A percentile compares a stretch with the other conserved stretches of the same genome.
Conservation (phyloP, 2,888 invertebrate species). For the Ophion ventricosus region DNA sequence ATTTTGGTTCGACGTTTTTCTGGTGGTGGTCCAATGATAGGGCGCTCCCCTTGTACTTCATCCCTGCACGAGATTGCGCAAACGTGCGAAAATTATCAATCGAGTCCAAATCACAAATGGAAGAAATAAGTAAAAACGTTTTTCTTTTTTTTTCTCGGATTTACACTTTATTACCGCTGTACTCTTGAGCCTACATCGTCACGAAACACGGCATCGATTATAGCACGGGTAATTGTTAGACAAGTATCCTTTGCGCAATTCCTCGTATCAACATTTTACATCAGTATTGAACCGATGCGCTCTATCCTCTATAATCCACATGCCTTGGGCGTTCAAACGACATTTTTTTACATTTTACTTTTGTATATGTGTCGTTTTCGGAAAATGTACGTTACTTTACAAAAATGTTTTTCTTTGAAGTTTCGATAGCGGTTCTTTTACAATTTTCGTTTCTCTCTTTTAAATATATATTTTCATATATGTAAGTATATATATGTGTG, state of each 20-base stretch:
- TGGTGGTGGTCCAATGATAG: too few relatives aligned
- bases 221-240: conserved; percentile 23
- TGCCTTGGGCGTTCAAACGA: conserved; percentile 37
- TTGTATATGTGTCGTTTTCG: conserved; percentile 22
- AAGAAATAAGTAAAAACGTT: background rate
- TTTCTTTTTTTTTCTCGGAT: conserved; percentile 11
- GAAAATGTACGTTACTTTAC: conserved; percentile 32
- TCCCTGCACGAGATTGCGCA: background rate
- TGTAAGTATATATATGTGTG: conserved; percentile 40
- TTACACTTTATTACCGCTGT: conserved; percentile 50
- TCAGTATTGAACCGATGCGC: conserved; percentile 8
- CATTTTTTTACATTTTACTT: conserved; percentile 53
- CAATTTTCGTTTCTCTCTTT: background rate
- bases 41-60: too few relatives aligned
- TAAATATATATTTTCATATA: conserved; percentile 25
- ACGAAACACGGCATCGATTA: background rate
- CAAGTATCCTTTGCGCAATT: conserved; percentile 10
- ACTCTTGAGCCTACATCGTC: conserved; percentile 39
- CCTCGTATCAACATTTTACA: conserved; percentile 13
- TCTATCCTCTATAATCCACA: background rate
- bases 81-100: background rate
- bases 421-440: conserved; percentile 18
- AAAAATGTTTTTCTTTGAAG: conserved; percentile 46
- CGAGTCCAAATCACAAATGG: background rate
- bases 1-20: too few relatives aligned